A percentile compares a stretch with the other conserved stretches of the same genome.
Conservation (phyloP, 2,113 vertebrate species). For the Parus major region DNA sequence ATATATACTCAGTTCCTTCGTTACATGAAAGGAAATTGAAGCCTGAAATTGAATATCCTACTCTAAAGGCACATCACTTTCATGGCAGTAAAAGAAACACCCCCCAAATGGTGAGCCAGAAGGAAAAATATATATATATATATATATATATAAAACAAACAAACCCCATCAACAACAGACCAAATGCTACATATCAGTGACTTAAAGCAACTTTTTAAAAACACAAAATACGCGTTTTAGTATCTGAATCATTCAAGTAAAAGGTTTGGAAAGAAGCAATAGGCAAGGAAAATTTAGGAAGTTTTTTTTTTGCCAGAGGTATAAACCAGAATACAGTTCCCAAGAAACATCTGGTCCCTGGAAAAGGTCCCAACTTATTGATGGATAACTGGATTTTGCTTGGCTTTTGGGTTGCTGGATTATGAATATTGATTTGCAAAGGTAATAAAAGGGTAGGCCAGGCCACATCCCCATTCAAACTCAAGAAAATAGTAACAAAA, state of each 20-base stretch:
- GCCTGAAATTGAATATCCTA: slow-evolving; percentile 4
- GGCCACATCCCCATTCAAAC: slow-evolving; percentile 50
- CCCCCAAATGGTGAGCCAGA: not conserved
- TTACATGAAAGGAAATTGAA: slow-evolving; percentile 40
- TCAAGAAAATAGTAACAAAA: slow-evolving; percentile 44
- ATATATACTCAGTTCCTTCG: slow-evolving; percentile 3
- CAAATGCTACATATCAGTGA: not conserved
- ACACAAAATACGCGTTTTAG: not conserved
- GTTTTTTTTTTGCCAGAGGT: not conserved
- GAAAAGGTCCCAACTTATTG: slow-evolving; percentile 63
- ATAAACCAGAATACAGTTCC: slow-evolving; percentile 8
- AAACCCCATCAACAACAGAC: not conserved
- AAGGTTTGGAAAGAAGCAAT: not conserved
- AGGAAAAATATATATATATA: not conserved
- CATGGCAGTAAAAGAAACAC: not conserved
- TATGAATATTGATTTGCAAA: slow-evolving; percentile 72
- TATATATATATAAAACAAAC: not conserved
- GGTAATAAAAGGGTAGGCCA: slow-evolving; percentile 58
- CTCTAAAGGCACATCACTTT: slow-evolving; percentile 10
- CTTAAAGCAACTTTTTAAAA: not conserved
- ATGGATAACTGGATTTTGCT: slow-evolving; percentile 43
- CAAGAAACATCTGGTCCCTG: slow-evolving; percentile 50
- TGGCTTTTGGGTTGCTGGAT: slow-evolving; percentile 51
- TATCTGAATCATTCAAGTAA: not conserved
- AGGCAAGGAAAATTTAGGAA: slow-evolving; percentile 12